Conservation (phyloP, 2,113 vertebrate species). For the Zapornia atra region DNA sequence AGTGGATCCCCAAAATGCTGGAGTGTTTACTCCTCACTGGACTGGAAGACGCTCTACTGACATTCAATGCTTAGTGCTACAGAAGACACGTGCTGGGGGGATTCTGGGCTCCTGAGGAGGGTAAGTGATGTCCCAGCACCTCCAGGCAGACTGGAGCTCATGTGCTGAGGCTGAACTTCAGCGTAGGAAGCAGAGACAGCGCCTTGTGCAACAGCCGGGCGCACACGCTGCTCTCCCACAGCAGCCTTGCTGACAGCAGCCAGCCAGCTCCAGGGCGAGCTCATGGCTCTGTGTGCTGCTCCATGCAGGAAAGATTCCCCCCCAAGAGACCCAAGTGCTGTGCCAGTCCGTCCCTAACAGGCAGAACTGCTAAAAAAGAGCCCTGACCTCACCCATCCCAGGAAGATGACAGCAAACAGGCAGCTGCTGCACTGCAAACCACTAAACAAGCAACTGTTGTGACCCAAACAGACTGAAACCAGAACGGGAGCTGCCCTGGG, state of each 20-base stretch:
- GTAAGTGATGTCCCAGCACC: background rate
- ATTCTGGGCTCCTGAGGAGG: background rate
- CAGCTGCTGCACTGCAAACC: background rate
- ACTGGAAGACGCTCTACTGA: background rate
- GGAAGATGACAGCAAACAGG: background rate
- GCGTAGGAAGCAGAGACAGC: background rate
- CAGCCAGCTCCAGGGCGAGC: background rate
- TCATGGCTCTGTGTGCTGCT: background rate
- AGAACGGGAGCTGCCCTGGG: background rate
- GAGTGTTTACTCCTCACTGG: background rate
- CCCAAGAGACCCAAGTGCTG: background rate
- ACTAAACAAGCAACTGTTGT: conserved; percentile 44
- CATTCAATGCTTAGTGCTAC: background rate
- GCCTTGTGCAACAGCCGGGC: background rate
- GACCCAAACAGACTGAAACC: conserved; percentile 22
- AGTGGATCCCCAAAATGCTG: background rate
- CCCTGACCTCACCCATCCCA: background rate
- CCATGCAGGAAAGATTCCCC: background rate
- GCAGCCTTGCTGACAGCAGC: background rate
- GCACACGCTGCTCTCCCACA: background rate
- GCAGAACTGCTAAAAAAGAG: background rate
- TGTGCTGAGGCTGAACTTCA: background rate
- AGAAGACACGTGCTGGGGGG: background rate
- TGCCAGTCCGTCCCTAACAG: background rate
- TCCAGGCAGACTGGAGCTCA: background rate